Percentiles rank a stretch among this genome's conserved stretches.
Evolutionary conservation across 1,140 invertebrate species (phyloP).

Genomic region (Chymomyza costata): DNA sequence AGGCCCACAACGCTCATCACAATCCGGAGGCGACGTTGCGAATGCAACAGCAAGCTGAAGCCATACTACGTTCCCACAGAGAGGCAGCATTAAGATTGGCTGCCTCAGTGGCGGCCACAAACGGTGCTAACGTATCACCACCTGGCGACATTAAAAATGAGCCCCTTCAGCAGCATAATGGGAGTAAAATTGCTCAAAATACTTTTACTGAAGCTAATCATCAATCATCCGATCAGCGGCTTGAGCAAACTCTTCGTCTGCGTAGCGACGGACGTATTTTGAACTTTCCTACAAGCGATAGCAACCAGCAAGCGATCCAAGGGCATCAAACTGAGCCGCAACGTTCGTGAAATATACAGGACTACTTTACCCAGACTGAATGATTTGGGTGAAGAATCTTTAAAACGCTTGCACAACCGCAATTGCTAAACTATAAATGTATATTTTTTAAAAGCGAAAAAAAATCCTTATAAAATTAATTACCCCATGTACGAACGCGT

Average conservation of each 20-base stretch:
- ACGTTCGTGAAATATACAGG: no score
- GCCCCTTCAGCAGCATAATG: background rate
- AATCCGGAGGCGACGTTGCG: slow-evolving; percentile 82
- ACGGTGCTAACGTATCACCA: slow-evolving; percentile 10
- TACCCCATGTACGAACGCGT: no score
- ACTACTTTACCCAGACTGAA: no score
- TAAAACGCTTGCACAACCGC: no score
- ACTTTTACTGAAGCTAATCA: slow-evolving; percentile 71
- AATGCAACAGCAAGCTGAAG: slow-evolving; percentile 85
- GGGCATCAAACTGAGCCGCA: slow-evolving; percentile 2
- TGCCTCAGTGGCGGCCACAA: slow-evolving; percentile 78
- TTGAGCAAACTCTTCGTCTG: slow-evolving; percentile 87
- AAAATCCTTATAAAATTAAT: no score
- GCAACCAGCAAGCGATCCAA: slow-evolving; percentile 78
- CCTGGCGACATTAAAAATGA: slow-evolving; percentile 5
- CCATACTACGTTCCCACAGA: slow-evolving; percentile 86
- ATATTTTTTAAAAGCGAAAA: no score
- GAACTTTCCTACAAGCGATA: slow-evolving; percentile 15
- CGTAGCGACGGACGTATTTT: slow-evolving; percentile 77
- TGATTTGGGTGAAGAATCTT: no score
- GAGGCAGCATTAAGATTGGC: slow-evolving; percentile 88
- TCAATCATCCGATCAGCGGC: slow-evolving; percentile 84
- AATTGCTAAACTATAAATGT: no score
- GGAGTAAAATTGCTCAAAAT: no score
- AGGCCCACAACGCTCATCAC: slow-evolving; percentile 51